Evolutionary conservation across 2,113 vertebrate species (phyloP), one percentile per base, ranked within the genome.

Genomic region (Leptosomus discolor): DNA sequence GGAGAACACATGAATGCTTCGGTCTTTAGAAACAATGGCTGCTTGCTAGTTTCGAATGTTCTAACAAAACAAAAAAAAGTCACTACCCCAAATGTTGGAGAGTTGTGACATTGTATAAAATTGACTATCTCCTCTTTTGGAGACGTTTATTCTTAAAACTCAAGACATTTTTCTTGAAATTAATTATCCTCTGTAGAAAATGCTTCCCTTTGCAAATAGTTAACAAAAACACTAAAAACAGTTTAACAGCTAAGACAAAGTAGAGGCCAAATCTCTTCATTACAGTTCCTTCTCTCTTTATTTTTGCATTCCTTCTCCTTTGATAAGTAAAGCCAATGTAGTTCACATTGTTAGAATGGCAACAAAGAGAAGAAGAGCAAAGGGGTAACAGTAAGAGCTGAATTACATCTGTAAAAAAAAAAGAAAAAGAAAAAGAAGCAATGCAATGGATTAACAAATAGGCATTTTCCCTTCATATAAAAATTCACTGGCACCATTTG

Each of bases 81-180:
- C 98, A 98, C 98, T 97, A 98, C 99, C 98, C 99, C 98, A 99
- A 99, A 99, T 99, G 98, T 99, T 99, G 99, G 99, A 99, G 98
- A 98, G 97, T 97, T 99, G 98, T 97, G 94, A 98, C 97, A 83
- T 98, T 98, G 98, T 98, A 98, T 97, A 98, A 99, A 99, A 99
- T 98, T 73, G 95, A 96, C 95, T 95, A 95, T 98, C 98, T 98
- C 98, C 98, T 98, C 98, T 98, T 96, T 96, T 98, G 98, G 98
- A 99, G 98, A 98, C 91, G 97, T 97, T 98, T 98, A 98, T 97
- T 98, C 91, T 98, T 98, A 98, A 98, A 98, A 98, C 98, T 98
- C 98, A 98, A 98, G 97, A 98, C 97, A 97, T 97, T 98, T 98
- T 98, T 98, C 98, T 98, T 98, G 97, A 98, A 98, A 98, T 98